phyloP scores from a whole-genome alignment of 1,140 invertebrate species.

The Aricia agestis region DNA sequence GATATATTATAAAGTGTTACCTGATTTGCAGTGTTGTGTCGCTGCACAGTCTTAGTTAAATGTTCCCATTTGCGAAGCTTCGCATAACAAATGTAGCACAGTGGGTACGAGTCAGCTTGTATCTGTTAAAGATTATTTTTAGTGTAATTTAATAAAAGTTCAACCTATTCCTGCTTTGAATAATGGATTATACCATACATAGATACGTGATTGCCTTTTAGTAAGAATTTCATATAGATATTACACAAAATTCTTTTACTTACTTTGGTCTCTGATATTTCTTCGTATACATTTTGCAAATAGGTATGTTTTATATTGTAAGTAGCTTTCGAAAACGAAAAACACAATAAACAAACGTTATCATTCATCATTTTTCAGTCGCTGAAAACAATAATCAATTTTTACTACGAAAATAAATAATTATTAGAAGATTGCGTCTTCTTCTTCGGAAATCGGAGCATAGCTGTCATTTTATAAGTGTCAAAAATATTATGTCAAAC shows the following conservation, averaged over 20 bases:
- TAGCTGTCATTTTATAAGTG: too few relatives aligned
- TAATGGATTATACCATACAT: too few relatives aligned
- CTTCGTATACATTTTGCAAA: not conserved
- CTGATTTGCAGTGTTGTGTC: not conserved
- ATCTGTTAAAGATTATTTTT: not conserved
- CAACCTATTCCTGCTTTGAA: too few relatives aligned
- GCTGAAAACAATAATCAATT: too few relatives aligned
- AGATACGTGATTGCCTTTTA: too few relatives aligned
- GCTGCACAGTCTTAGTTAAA: not conserved
- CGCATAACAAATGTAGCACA: not conserved
- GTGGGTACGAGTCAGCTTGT: not conserved
- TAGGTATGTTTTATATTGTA: not conserved
- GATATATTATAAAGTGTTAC: not conserved
- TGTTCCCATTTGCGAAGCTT: not conserved
- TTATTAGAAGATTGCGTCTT: too few relatives aligned
- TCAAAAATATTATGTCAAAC: too few relatives aligned
- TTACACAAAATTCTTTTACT: too few relatives aligned
- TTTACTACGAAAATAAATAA: too few relatives aligned
- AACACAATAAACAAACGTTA: not conserved
- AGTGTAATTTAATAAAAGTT: too few relatives aligned
- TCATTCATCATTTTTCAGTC: not conserved
- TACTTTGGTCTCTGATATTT: not conserved
- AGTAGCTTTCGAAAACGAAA: not conserved
- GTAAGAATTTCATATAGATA: too few relatives aligned
- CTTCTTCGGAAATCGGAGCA: too few relatives aligned